Percentiles rank a stretch among this genome's conserved stretches.
phyloP scores from a whole-genome alignment of 1,140 invertebrate species.

The Cepaea nemoralis region DNA sequence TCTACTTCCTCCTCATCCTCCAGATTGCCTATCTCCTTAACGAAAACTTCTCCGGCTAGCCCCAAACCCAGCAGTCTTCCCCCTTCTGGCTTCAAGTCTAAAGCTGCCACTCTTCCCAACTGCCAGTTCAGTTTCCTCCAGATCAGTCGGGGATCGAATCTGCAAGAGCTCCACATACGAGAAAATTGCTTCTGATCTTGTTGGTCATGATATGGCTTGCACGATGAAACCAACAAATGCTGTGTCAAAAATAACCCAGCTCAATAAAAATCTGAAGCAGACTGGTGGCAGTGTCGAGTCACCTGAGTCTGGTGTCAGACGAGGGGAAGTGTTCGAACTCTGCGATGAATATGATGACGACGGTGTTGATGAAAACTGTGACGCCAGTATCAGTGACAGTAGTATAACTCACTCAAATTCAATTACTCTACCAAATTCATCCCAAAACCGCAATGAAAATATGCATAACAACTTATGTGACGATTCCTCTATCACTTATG shows the following conservation, averaged over 20 bases:
- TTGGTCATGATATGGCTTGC: background rate
- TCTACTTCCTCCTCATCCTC: slow-evolving; percentile 41
- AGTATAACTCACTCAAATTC: background rate
- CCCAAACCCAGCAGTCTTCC: slow-evolving; percentile 9
- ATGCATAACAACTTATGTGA: slow-evolving; percentile 10
- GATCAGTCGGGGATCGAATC: slow-evolving; percentile 49
- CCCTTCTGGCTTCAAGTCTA: slow-evolving; percentile 7
- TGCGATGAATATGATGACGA: slow-evolving; percentile 35
- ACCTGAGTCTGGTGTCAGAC: slow-evolving; percentile 28
- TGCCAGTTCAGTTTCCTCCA: slow-evolving; percentile 28
- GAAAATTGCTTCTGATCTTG: slow-evolving; percentile 53
- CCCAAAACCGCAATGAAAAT: background rate
- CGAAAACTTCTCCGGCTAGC: background rate
- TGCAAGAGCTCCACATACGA: slow-evolving; percentile 61
- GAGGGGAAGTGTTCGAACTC: slow-evolving; percentile 42
- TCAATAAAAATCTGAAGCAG: slow-evolving; percentile 7
- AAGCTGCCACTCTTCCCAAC: slow-evolving; percentile 31
- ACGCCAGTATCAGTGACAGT: background rate
- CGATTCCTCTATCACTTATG: background rate
- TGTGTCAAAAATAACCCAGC: background rate
- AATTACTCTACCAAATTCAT: background rate
- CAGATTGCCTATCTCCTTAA: slow-evolving; percentile 49
- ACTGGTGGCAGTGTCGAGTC: slow-evolving; percentile 5
- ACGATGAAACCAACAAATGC: background rate
- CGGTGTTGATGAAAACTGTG: background rate